Evolutionary conservation across 2,888 invertebrate genomes (phyloP).

Genomic region (Melolontha melolontha): DNA sequence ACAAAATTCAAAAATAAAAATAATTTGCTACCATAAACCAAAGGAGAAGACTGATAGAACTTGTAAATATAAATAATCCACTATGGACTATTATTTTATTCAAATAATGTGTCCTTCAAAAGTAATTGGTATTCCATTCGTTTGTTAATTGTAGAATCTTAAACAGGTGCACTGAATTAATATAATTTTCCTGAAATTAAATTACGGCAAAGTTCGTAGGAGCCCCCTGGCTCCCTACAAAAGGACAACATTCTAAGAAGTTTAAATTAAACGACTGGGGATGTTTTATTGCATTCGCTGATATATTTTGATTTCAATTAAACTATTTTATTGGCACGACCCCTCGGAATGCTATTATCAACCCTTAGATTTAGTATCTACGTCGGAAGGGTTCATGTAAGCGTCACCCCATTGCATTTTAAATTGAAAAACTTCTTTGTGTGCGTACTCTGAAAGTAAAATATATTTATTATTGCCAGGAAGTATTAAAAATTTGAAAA

Average conservation of each 20-base stretch:
- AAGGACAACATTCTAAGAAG: slow-evolving; percentile 46
- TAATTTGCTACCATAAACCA: too few relatives aligned
- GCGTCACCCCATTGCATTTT: slow-evolving; percentile 30
- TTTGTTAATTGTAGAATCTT: too few relatives aligned
- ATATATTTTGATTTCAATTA: slow-evolving; percentile 66
- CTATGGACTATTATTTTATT: too few relatives aligned
- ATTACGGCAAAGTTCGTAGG: slow-evolving; percentile 14
- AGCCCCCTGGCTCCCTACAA: slow-evolving; percentile 23
- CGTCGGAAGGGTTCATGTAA: slow-evolving; percentile 50
- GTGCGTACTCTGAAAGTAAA: slow-evolving; percentile 8
- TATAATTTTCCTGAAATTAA: slow-evolving; percentile 33
- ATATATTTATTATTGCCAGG: slow-evolving; percentile 2
- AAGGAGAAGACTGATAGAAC: too few relatives aligned
- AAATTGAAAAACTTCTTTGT: slow-evolving; percentile 29
- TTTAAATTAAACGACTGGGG: slow-evolving; percentile 55
- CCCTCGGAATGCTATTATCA: slow-evolving; percentile 64
- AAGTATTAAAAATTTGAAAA: not conserved
- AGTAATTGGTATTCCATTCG: not conserved
- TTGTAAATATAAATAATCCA: too few relatives aligned
- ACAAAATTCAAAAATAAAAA: too few relatives aligned
- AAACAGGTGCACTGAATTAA: slow-evolving; percentile 35
- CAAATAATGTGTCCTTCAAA: too few relatives aligned
- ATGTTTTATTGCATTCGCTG: slow-evolving; percentile 57
- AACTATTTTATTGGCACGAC: slow-evolving; percentile 63
- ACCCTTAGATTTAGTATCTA: slow-evolving; percentile 49